These are phyloP conservation scores for Drosophila cognata DNA, from an alignment of 2,888 invertebrate genomes.

Conservation along the genomic window DNA sequence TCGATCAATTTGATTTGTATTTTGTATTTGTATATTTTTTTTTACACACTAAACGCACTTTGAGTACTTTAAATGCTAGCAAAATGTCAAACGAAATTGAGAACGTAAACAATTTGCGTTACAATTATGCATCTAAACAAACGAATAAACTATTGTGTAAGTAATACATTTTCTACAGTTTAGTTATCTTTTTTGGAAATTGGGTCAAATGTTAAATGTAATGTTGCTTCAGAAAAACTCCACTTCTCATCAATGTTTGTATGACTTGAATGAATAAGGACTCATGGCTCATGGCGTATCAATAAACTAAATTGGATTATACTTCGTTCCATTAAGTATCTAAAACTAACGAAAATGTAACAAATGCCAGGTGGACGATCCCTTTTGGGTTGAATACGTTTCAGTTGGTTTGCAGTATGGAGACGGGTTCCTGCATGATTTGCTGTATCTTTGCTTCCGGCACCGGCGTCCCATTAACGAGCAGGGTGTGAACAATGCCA, in stretches of 20 bases:
- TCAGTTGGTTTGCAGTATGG: conserved; percentile 76
- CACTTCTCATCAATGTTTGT: not conserved
- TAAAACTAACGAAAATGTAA: conserved; percentile 48
- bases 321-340: conserved; percentile 5
- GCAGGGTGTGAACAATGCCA: conserved; percentile 87
- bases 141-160: conserved; percentile 69
- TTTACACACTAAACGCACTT: conserved; percentile 47
- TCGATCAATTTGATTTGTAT: conserved; percentile 20
- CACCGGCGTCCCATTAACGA: conserved; percentile 85
- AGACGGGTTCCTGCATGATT: conserved; percentile 82
- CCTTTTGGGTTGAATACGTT: not conserved
- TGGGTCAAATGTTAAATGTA: not conserved
- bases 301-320: not conserved
- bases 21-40: conserved; percentile 13
- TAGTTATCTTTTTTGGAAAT: conserved; percentile 12
- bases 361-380: conserved; percentile 41
- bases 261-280: not conserved
- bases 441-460: conserved; percentile 83
- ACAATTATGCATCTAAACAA: conserved; percentile 69
- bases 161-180: conserved; percentile 29
- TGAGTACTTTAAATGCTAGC: conserved; percentile 69
- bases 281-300: not conserved
- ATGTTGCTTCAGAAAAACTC: not conserved
- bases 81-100: conserved; percentile 75
- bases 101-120: conserved; percentile 67